Conservation (phyloP, 2,113 vertebrate species). For the Naja naja region DNA sequence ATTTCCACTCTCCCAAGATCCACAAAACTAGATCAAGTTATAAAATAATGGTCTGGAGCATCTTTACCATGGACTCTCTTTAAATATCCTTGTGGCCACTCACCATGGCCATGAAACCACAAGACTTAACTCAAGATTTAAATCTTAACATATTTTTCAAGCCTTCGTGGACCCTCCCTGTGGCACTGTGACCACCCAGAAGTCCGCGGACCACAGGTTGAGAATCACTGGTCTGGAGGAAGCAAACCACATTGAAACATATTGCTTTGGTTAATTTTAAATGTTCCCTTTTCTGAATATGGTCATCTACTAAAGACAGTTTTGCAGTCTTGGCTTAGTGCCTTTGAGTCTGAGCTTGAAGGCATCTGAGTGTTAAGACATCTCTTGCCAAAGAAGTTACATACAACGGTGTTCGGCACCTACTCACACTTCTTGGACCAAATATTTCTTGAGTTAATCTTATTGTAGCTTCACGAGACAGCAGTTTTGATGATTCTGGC, state of each 20-base stretch:
- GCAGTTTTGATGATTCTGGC: background rate
- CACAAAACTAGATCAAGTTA: background rate
- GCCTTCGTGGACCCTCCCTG: background rate
- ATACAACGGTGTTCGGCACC: constrained; percentile 22
- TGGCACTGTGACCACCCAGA: background rate
- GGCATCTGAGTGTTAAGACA: constrained; percentile 55
- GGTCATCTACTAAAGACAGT: constrained; percentile 8
- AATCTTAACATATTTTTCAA: background rate
- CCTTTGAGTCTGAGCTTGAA: constrained; percentile 56
- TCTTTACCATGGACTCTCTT: background rate
- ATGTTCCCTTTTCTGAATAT: background rate
- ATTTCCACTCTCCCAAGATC: background rate
- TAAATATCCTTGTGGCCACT: background rate
- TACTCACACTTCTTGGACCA: constrained; percentile 40
- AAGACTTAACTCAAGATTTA: background rate
- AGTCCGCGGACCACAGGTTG: background rate
- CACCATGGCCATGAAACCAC: background rate
- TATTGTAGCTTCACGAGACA: background rate
- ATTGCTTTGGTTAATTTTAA: constrained; percentile 25
- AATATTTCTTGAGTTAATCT: background rate
- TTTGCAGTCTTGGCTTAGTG: constrained; percentile 22
- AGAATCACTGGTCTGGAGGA: background rate
- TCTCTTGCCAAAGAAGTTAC: constrained; percentile 55
- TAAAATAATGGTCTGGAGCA: background rate
- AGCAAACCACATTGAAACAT: background rate